Base-by-base conservation (phyloP, 1,140 invertebrate species). In the Nebria ingens region DNA sequence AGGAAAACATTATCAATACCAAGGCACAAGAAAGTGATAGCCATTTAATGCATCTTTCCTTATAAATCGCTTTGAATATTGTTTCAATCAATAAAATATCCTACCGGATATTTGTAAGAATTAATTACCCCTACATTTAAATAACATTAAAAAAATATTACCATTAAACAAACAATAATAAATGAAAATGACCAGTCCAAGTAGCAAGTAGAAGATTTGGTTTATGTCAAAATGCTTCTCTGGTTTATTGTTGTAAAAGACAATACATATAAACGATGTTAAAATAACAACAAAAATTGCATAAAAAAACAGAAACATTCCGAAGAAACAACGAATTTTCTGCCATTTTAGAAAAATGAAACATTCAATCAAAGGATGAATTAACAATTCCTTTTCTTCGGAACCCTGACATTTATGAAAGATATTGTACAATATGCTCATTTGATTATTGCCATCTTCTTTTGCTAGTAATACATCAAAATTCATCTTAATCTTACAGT, bases 291-390 rank as follows among this genome's bases (percentile, higher is more conserved):
- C 71, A 57, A 78, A 76, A 0, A 74, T 55, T 1, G 67, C 63
- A 58, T 78, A 78, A 1, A 76, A 62, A n/a, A 67, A 64, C 51
- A 78, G 67, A 11, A 76, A 72, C 12, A 68, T 66, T 29, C 74
- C 75, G 58, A 79, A 79, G 38, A 74, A 74, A 52, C 70, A 69
- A 19, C 73, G 61, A 9, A 76, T 59, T 21, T 71, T 72, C 51
- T 71, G 74, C 78, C 78, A 79, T 64, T 79, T 79, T n/a, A 79
- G 64, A 55, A 68, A 73, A 0, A 79, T 63, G 60, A 77, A 79
- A 56, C 74, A 74, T 63, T 79, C 75, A 2, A 78, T 67, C 17
- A 77, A 66, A 1, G 78, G 78, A 64, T 79, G 77, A 0, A 76
- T 69, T 12, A 76, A 66, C 13, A 80, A 62, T 54, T 70, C 71